Evolutionary conservation across 1,140 invertebrate genomes (phyloP), one percentile per base, ranked within the genome.

Genomic region (Drosophila willistoni): DNA sequence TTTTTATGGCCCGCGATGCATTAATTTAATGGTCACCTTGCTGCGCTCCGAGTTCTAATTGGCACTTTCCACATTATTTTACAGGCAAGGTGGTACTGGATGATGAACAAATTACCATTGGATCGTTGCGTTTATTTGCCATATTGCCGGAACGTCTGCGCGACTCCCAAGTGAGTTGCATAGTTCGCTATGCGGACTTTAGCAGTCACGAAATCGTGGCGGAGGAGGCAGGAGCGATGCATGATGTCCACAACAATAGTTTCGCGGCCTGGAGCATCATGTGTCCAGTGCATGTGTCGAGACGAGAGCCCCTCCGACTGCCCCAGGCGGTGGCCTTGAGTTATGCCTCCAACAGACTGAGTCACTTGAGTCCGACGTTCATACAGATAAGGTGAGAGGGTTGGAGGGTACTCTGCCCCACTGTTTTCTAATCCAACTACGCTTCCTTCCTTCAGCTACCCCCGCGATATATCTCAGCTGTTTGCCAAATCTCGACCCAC

Each of bases 221-320:
- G 6, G 78, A 77, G 64, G 81, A 83, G 70, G 82, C 84, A 12
- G 70, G 57, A 0, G 76, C 85, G 10, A 78, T 92, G 79, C 85
- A 85, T 29, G 91, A 92, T 9, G 83, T 90, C 25, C 77, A 91
- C 75, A 90, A 92, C 42, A 73, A 83, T 2, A 84, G 64, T 12
- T 92, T 90, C 61, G 85, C 91, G 0, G 86, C 83, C 0, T 92
- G 82, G 80, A 90, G 81, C 57, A 79, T 92, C 13, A 81, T 90
- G 77, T 92, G 91, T 64, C 91, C 91, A 2, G 17, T 92, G 47
- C 77, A 82, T 1, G 71, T 79, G 34, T 41, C 67, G 3, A 73
- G 76, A 0, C 25, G 57, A 33, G 19, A 63, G 12, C 64, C 71
- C 7, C n/a, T 90, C 7, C 64, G 64, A 0, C 41, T 92, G 64